Evolutionary conservation across 2,113 vertebrate genomes (phyloP), one percentile per base, ranked within the genome.

Genomic region (Plotosus lineatus): DNA sequence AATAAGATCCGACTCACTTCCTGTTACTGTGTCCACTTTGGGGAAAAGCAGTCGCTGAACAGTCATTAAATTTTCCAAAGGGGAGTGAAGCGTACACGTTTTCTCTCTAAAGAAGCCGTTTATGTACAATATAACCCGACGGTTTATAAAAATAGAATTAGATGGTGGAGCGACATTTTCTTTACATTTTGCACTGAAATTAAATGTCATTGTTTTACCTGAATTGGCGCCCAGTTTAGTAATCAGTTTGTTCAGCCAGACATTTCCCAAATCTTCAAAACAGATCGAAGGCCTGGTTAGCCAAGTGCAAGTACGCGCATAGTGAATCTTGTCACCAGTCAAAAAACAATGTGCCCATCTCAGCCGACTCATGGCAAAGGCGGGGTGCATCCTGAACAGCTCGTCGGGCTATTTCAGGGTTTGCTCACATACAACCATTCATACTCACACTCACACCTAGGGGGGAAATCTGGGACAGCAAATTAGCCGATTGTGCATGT

Each of bases 201-300:
- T 11, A 12, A 66, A 66, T 31, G 4, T 21, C 9, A 3, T 19
- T 21, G 33, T 63, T 36, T 33, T 36, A 19, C 1, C 12, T 28
- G 53, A 56, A 2, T 26, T 4, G 11, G 31, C 31, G 6, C 31
- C 36, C 14, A 8, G 19, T 2, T 19, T 33, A 66, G 36, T 66
- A 33, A 66, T 40, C 36, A 40, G 36, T 36, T 40, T 42, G 36
- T 40, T 63, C 26, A 55, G 76, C 81, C 33, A 28, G 77, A 83
- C 48, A 89, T 83, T 75, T 81, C 60, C 23, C 82, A 81, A 44
- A 44, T 68, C 5, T n/a, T n/a, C 78, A 44, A 28, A 44, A 11
- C 8, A 89, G 84, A 60, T 38, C 88, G 61, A 14, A 71, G 26
- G 82, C 11, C 87, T 58, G 36, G 26, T 80, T 79, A 51, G 75